phyloP scores from a whole-genome alignment of 2,888 invertebrate genomes.

The Ennomos fuscantarius region DNA sequence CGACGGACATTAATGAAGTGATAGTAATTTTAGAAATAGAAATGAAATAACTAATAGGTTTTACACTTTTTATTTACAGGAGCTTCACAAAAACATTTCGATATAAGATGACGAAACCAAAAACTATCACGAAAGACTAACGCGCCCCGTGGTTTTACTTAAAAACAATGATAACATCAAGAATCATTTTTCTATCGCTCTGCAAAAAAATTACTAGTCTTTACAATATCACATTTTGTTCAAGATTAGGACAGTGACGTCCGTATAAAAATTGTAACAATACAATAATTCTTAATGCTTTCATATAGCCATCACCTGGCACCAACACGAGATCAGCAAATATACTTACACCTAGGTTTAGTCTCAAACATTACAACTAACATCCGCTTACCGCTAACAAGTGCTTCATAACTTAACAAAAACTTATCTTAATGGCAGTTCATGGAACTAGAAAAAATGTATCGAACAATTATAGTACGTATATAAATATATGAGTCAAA shows the following conservation, averaged over 20 bases:
- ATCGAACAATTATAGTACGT: constrained; percentile 61
- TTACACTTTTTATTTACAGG: constrained; percentile 74
- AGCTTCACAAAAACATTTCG: constrained; percentile 81
- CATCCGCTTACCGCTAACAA: constrained; percentile 74
- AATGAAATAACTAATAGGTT: constrained; percentile 47
- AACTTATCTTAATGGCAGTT: constrained; percentile 79
- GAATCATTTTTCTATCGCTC: constrained; percentile 76
- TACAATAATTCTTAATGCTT: constrained; percentile 84
- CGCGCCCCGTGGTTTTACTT: no score
- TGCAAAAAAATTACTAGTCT: constrained; percentile 79
- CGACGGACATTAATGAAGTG: no score
- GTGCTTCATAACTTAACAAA: constrained; percentile 72
- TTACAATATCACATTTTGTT: constrained; percentile 84
- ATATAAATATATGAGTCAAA: constrained; percentile 42
- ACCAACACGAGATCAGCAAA: constrained; percentile 82
- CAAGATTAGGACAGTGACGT: constrained; percentile 81
- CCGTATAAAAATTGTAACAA: constrained; percentile 80
- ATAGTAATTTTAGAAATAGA: background rate
- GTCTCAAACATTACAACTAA: constrained; percentile 72
- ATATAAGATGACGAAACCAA: constrained; percentile 81
- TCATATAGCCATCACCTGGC: constrained; percentile 77
- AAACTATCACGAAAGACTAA: constrained; percentile 36
- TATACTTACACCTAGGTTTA: constrained; percentile 73
- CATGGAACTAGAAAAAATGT: constrained; percentile 63
- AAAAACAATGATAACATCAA: constrained; percentile 82